Conservation (phyloP, 1,140 invertebrate species). For the Hyposmocoma kahamanoa region DNA sequence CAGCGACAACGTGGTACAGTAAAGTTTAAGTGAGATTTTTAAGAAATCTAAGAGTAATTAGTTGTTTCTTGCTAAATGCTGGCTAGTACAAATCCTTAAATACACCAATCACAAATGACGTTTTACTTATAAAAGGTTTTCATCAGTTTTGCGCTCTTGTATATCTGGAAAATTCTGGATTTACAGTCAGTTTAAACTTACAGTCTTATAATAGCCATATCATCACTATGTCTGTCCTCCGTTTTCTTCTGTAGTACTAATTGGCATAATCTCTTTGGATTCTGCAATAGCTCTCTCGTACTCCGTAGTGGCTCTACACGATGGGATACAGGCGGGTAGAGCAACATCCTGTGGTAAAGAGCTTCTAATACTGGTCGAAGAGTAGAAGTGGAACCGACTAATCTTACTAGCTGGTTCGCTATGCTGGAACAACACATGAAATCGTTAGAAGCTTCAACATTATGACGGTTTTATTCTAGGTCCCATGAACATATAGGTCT, state of each 20-base stretch:
- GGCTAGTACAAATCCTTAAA: no score
- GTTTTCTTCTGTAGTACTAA: conserved; percentile 80
- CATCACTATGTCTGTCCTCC: conserved; percentile 86
- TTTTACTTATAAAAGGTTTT: no score
- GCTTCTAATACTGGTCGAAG: conserved; percentile 92
- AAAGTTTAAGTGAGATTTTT: no score
- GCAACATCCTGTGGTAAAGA: conserved; percentile 91
- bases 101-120: no score
- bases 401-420: conserved; percentile 88
- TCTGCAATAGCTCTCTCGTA: conserved; percentile 81
- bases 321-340: conserved; percentile 89
- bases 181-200: no score
- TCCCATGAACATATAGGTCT: no score
- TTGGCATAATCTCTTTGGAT: conserved; percentile 83
- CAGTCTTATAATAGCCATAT: conserved; percentile 93
- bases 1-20: not conserved
- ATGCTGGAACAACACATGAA: conserved; percentile 75
- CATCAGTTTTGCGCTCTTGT: no score
- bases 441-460: not conserved
- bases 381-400: conserved; percentile 88
- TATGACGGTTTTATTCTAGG: no score
- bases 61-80: no score
- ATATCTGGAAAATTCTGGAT: no score
- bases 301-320: conserved; percentile 89
- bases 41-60: no score